phyloP scores from a whole-genome alignment of 1,140 invertebrate genomes.

The Zaprionus capensis region DNA sequence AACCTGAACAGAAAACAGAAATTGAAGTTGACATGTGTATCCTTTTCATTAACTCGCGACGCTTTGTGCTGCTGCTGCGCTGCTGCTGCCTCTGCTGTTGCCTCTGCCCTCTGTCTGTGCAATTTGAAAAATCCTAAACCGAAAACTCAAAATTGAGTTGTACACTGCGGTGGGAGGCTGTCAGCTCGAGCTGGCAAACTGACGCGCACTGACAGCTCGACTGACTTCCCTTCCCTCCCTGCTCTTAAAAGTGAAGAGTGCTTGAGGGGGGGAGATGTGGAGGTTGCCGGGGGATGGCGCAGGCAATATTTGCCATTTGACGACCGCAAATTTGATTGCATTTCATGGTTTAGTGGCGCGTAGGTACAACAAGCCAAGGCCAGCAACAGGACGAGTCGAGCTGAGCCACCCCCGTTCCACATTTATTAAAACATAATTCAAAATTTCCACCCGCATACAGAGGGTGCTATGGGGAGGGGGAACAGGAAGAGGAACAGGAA shows the following conservation, averaged over 20 bases:
- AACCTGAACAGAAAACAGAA: slow-evolving; percentile 61
- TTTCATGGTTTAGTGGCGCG: slow-evolving; percentile 79
- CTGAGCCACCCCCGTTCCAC: slow-evolving; percentile 46
- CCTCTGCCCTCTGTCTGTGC: slow-evolving; percentile 46
- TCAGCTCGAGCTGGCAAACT: slow-evolving; percentile 74
- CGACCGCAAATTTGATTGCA: slow-evolving; percentile 84
- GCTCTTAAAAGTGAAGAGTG: slow-evolving; percentile 57
- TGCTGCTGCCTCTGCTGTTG: slow-evolving; percentile 7
- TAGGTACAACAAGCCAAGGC: slow-evolving; percentile 70
- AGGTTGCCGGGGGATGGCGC: slow-evolving; percentile 11
- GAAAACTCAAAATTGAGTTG: slow-evolving; percentile 81
- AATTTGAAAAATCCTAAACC: slow-evolving; percentile 63
- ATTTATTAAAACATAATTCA: slow-evolving; percentile 84
- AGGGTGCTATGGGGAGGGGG: no score
- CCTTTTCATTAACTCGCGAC: slow-evolving; percentile 84
- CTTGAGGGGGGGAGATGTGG: background rate
- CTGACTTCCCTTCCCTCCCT: slow-evolving; percentile 2
- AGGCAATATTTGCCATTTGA: slow-evolving; percentile 82
- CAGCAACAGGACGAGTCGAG: slow-evolving; percentile 32
- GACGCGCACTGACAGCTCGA: slow-evolving; percentile 73
- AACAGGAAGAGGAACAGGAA: slow-evolving; percentile 15
- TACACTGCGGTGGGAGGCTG: slow-evolving; percentile 63
- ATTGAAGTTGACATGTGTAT: slow-evolving; percentile 84
- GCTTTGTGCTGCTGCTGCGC: slow-evolving; percentile 39
- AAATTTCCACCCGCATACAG: slow-evolving; percentile 69